Conservation (phyloP, 2,888 invertebrate species). For the Leptothorax acervorum region DNA sequence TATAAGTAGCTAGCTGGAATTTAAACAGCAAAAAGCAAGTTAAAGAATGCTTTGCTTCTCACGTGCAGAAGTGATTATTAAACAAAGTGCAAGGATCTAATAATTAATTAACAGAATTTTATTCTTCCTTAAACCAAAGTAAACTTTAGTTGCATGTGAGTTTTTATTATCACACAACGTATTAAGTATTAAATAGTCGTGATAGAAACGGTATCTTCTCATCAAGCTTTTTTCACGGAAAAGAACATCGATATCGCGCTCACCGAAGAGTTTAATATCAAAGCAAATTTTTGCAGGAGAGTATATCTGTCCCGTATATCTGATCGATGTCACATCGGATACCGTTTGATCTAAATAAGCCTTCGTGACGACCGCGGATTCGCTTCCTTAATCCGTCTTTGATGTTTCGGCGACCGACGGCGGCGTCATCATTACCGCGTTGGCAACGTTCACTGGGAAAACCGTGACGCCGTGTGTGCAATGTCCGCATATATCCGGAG, state of each 20-base stretch:
- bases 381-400: slow-evolving; percentile 29
- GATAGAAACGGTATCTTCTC: neutral
- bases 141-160: neutral
- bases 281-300: neutral
- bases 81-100: neutral
- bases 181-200: neutral
- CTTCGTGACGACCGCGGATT: neutral
- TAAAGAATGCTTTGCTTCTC: neutral
- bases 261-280: neutral
- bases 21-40: neutral
- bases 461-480: neutral
- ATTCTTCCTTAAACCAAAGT: neutral
- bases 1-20: neutral
- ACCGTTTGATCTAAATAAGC: slow-evolving; percentile 1
- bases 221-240: neutral
- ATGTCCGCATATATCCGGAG: slow-evolving; percentile 43
- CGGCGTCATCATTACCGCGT: slow-evolving; percentile 30
- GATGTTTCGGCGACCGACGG: neutral
- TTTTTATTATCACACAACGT: neutral
- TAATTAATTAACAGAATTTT: slow-evolving; percentile 1
- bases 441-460: neutral
- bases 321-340: neutral
- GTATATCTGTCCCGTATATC: neutral
- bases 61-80: neutral
- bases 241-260: neutral